These are phyloP conservation scores for Pluvialis apricaria DNA, from an alignment of 2,113 vertebrate genomes.

Conservation along the genomic window DNA sequence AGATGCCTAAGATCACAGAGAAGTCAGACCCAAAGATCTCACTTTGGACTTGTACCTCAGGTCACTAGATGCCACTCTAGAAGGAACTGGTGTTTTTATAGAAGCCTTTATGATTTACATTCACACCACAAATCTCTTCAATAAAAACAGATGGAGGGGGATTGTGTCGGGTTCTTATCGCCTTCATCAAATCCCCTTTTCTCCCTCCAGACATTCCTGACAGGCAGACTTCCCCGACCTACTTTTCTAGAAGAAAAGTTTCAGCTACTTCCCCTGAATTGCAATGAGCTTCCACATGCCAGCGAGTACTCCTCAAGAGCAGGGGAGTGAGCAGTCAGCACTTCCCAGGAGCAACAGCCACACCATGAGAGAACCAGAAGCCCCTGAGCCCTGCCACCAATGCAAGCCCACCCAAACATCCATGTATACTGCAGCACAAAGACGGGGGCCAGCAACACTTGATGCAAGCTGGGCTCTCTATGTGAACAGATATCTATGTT, in stretches of 20 bases:
- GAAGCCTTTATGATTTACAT: neutral
- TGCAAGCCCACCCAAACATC: neutral
- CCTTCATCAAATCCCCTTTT: neutral
- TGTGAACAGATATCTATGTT: neutral
- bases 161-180: neutral
- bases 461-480: neutral
- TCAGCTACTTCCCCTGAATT: slow-evolving; percentile 15
- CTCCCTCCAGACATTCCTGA: neutral
- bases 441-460: neutral
- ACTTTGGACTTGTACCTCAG: neutral
- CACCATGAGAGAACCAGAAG: neutral
- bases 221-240: neutral
- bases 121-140: neutral
- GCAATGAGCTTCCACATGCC: neutral
- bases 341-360: neutral
- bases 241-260: slow-evolving; percentile 4
- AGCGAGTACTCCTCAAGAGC: neutral
- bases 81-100: neutral
- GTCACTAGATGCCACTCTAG: neutral
- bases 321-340: neutral
- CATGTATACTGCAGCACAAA: neutral
- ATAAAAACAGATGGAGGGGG: neutral
- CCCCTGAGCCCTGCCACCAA: neutral
- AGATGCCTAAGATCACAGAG: neutral
- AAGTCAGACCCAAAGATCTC: neutral